Percentiles rank a stretch among this genome's conserved stretches.
These are phyloP conservation scores for Oligia strigilis DNA, from an alignment of 2,888 invertebrate species.

Conservation along the genomic window DNA sequence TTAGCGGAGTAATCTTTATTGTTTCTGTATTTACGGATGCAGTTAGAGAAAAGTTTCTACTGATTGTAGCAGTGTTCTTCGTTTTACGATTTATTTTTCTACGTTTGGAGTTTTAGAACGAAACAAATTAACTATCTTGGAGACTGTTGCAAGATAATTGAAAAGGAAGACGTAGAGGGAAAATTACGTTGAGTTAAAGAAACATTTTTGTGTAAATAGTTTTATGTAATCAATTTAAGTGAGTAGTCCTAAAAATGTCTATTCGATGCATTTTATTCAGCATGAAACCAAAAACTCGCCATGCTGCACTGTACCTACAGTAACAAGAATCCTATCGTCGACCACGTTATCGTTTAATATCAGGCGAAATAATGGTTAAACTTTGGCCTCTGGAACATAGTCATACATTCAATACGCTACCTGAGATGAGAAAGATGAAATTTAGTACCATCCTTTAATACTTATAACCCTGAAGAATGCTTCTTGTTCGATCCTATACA, in stretches of 20 bases:
- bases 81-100: slow-evolving; percentile 13
- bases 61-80: slow-evolving; percentile 8
- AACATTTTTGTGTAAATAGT: not conserved
- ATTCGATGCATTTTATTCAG: not conserved
- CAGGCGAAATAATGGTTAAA: not conserved
- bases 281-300: too few species aligned
- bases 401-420: too few species aligned
- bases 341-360: not conserved
- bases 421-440: not conserved
- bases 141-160: not conserved
- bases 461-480: not conserved
- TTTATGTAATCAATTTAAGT: not conserved
- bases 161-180: not conserved
- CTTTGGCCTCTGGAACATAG: too few species aligned
- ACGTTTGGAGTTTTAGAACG: slow-evolving; percentile 5
- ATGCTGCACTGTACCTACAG: not conserved
- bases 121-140: slow-evolving; percentile 4
- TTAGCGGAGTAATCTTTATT: slow-evolving; percentile 46
- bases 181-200: not conserved
- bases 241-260: not conserved
- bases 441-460: not conserved
- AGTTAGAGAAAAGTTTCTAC: slow-evolving; percentile 23
- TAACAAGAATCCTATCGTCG: too few species aligned
- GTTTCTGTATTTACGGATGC: slow-evolving; percentile 26
- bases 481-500: not conserved